Conservation (phyloP, 2,113 vertebrate genomes). For the Clarias macrocephalus region DNA sequence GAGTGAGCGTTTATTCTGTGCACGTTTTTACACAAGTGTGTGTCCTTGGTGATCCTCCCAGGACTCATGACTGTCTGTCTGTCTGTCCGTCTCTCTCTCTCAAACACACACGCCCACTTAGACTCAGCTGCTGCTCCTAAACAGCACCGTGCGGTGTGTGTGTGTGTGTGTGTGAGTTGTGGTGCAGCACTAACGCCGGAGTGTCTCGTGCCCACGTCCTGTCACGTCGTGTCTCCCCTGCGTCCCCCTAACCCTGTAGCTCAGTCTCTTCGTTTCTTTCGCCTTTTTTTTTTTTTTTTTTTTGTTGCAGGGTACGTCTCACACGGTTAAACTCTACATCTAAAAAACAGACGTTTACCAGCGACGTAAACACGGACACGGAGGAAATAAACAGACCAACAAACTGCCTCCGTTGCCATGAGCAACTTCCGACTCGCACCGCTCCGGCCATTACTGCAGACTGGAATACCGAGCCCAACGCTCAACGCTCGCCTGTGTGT, state of each 20-base stretch:
- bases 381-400: conserved; percentile 16
- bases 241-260: background rate
- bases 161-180: background rate
- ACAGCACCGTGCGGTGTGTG: background rate
- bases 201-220: too few species aligned
- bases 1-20: background rate
- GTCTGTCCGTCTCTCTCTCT: background rate
- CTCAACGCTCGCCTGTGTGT: background rate
- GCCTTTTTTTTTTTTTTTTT: background rate
- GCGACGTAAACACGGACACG: background rate
- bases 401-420: conserved; percentile 51
- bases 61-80: background rate
- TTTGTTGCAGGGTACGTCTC: too few species aligned
- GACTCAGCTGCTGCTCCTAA: background rate
- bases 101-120: background rate
- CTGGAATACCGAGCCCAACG: background rate
- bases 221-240: background rate
- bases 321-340: background rate
- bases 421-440: conserved; percentile 59
- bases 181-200: background rate
- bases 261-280: background rate
- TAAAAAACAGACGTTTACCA: background rate
- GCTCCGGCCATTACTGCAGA: conserved; percentile 24
- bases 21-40: background rate
- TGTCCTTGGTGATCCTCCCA: background rate